Base-by-base conservation (phyloP, 2,113 vertebrate species). In the Stegastes partitus region DNA sequence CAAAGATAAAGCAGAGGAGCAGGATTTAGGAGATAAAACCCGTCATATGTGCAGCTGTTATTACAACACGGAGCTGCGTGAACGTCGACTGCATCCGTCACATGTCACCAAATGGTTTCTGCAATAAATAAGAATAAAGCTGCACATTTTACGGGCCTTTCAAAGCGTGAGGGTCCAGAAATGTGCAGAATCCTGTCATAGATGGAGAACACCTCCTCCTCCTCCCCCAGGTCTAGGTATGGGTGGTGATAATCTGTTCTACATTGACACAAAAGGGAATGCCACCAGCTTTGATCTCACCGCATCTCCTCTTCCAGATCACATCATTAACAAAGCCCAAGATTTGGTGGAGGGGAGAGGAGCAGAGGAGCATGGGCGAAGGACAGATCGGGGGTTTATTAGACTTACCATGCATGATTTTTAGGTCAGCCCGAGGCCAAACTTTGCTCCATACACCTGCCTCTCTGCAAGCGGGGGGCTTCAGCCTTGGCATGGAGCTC, bases 371-470 rank as follows among this genome's bases (percentile, higher is more conserved):
- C 70, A 25, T 56, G 50, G 58, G 42, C 28, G 5, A 62, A 77
- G 79, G 76, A 83, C 71, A 66, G 58, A 87, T 58, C 42, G 44
- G 37, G 68, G 56, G n/a, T 83, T 73, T 81, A 55, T 90, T 85
- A 84, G 74, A 70, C 65, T 66, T 74, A 70, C 51, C 76, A 72
- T 82, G 54, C 63, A 67, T 72, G 74, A 63, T 87, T 89, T 89
- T 87, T 89, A 87, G 92, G 88, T 93, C 89, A 91, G 83, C 87
- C 83, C 3, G 54, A 79, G 84, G 87, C 84, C 84, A 76, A 77
- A 77, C 37, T 67, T 81, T 85, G 83, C 85, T 79, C 73, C 37
- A 31, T 80, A 79, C 79, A 93, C 84, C 89, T 89, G 81, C 79
- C 44, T 86, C 68, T 83, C 53, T 68, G 68, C 67, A 59, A 62